Conservation (phyloP, 2,113 vertebrate genomes). For the Struthio camelus region DNA sequence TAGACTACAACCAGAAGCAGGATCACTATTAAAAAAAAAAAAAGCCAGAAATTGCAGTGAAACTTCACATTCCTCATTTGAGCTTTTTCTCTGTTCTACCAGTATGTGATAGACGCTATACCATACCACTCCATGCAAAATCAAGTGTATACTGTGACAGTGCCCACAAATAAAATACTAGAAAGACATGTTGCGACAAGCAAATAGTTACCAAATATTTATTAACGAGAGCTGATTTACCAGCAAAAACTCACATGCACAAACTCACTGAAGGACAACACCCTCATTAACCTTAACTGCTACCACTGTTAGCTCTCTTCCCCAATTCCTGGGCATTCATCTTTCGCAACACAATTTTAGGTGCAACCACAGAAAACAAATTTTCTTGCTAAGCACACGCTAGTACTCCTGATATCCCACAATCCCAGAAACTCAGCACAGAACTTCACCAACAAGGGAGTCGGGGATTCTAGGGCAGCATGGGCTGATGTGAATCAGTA, state of each 20-base stretch:
- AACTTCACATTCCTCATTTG: background rate
- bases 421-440: background rate
- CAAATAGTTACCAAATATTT: background rate
- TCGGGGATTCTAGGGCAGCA: background rate
- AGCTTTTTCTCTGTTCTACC: background rate
- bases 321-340: background rate
- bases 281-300: background rate
- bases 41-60: fast-evolving
- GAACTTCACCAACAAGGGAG: background rate
- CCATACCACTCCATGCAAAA: background rate
- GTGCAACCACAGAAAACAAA: background rate
- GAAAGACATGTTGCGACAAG: background rate
- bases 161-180: background rate
- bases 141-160: fast-evolving
- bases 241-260: background rate
- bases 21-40: background rate
- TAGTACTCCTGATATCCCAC: background rate
- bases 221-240: background rate
- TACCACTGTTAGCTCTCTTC: background rate
- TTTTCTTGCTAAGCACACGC: background rate
- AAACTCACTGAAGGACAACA: background rate
- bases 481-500: fast-evolving
- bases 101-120: fast-evolving
- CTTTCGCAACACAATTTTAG: background rate
- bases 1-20: background rate